Conservation (phyloP, 1,140 invertebrate genomes). For the Cotesia vestalis region DNA sequence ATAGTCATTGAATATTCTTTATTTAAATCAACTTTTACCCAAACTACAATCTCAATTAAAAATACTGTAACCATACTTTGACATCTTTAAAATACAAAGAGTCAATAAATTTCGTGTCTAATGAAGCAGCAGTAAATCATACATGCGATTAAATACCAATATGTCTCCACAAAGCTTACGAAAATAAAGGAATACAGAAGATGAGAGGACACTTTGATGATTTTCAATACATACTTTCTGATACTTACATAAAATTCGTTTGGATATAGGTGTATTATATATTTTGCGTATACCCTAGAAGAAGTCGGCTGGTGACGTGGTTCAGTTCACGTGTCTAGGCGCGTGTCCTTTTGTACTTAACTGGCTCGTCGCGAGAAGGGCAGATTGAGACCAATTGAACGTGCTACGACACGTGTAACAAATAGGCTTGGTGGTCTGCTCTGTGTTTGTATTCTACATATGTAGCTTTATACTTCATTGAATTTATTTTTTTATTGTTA, state of each 20-base stretch:
- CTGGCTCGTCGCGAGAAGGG: constrained; percentile 40
- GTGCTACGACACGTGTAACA: constrained; percentile 54
- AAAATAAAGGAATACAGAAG: background rate
- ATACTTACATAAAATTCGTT: constrained; percentile 41
- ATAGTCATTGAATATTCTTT: no score
- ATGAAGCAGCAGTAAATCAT: constrained; percentile 50
- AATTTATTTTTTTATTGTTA: constrained; percentile 15
- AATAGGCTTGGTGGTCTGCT: constrained; percentile 54
- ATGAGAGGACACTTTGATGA: constrained; percentile 33
- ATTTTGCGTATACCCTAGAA: constrained; percentile 8
- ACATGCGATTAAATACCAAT: constrained; percentile 45
- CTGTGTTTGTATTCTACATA: constrained; percentile 47
- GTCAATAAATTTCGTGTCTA: constrained; percentile 43
- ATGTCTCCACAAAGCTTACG: background rate
- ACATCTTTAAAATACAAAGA: constrained; percentile 47
- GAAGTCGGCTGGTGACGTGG: constrained; percentile 41
- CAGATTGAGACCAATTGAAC: constrained; percentile 46
- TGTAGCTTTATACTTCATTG: constrained; percentile 21
- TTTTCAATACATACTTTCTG: constrained; percentile 44
- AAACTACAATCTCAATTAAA: background rate
- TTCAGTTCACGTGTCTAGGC: constrained; percentile 47
- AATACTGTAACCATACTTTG: constrained; percentile 46
- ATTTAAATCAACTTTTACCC: background rate
- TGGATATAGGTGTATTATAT: background rate
- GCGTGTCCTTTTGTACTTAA: constrained; percentile 44